Conservation (phyloP, 2,797 vertebrate species). For the Trachops cirrhosus region DNA sequence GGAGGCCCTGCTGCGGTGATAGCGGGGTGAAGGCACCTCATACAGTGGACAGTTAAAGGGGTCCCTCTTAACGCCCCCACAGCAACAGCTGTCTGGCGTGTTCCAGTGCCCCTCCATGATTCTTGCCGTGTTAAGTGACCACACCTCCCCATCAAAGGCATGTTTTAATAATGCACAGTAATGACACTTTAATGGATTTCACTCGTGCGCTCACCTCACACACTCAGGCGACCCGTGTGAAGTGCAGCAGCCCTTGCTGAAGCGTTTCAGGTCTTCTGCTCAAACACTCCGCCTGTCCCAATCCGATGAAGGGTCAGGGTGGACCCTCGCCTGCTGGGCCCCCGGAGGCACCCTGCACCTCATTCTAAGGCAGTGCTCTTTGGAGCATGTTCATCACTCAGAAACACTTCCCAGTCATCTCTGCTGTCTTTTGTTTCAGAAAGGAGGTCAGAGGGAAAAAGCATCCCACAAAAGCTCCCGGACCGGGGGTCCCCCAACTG, state of each 20-base stretch:
- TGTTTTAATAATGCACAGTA: background rate
- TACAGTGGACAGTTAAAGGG: background rate
- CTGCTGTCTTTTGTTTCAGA: conserved; percentile 45
- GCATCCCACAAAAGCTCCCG: background rate
- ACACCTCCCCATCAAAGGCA: rapidly evolving
- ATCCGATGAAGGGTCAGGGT: rapidly evolving
- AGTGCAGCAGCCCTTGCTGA: background rate
- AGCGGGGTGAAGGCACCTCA: background rate
- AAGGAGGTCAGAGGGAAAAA: background rate
- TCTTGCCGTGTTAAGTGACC: background rate
- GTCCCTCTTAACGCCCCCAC: background rate
- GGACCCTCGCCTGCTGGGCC: background rate
- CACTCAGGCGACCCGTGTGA: rapidly evolving
- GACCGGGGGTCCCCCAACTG: conserved; percentile 54
- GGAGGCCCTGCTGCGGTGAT: background rate
- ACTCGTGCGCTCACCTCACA: background rate
- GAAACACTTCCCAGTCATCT: background rate
- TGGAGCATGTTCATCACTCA: rapidly evolving
- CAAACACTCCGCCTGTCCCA: too few relatives aligned
- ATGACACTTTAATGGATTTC: background rate
- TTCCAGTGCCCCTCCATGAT: rapidly evolving
- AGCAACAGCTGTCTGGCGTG: background rate
- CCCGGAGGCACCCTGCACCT: background rate
- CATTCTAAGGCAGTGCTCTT: background rate
- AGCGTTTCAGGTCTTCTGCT: background rate